Conservation (phyloP, 2,888 invertebrate genomes). For the Synanthedon formicaeformis region DNA sequence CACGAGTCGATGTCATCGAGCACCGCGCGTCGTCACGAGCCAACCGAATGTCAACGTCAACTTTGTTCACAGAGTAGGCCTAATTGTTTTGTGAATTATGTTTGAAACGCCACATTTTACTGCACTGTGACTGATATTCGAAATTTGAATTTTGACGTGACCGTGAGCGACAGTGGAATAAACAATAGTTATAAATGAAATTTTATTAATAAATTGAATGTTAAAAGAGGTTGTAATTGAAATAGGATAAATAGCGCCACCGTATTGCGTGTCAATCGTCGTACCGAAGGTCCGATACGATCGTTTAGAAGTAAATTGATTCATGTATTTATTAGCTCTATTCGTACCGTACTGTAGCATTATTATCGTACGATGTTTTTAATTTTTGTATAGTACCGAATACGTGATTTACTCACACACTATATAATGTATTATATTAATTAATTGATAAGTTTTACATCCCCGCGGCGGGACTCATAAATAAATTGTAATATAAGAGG, state of each 20-base stretch:
- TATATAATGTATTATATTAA: slow-evolving; percentile 51
- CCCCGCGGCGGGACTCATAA: slow-evolving; percentile 35
- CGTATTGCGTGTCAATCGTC: slow-evolving; percentile 28
- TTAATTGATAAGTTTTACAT: slow-evolving; percentile 48
- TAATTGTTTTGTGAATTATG: slow-evolving; percentile 25
- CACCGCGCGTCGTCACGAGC: not conserved
- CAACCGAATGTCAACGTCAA: slow-evolving; percentile 1
- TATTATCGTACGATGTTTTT: slow-evolving; percentile 62
- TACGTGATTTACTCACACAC: slow-evolving; percentile 37
- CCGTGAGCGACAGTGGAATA: slow-evolving; percentile 5
- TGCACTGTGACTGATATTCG: not conserved
- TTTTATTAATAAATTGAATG: slow-evolving; percentile 54
- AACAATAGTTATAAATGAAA: slow-evolving; percentile 44
- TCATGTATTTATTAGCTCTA: slow-evolving; percentile 65
- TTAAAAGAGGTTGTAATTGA: slow-evolving; percentile 66
- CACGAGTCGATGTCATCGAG: not conserved
- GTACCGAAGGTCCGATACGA: slow-evolving; percentile 37
- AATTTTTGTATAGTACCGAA: slow-evolving; percentile 67
- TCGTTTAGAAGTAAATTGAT: slow-evolving; percentile 58
- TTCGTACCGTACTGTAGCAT: slow-evolving; percentile 47
- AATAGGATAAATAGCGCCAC: slow-evolving; percentile 49
- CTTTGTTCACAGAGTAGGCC: slow-evolving; percentile 30
- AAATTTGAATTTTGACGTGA: too few species aligned
- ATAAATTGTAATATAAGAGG: slow-evolving; percentile 60
- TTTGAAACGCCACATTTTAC: slow-evolving; percentile 7